Evolutionary conservation across 2,113 vertebrate genomes (phyloP).

Genomic region (Thermophis baileyi): DNA sequence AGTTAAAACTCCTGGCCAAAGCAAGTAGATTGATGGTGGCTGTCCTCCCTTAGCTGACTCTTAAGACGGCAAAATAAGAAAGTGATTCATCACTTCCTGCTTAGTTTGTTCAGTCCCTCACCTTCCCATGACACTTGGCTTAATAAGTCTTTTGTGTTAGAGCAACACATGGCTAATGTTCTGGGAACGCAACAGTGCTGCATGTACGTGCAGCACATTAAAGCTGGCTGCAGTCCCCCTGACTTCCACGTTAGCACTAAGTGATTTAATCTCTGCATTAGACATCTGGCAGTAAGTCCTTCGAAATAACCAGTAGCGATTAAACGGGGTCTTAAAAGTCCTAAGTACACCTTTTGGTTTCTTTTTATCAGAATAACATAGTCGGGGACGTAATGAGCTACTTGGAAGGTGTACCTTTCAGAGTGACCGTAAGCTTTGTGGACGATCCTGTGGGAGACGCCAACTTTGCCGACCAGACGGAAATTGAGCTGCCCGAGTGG

Average conservation of each 20-base stretch:
- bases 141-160: slow-evolving; percentile 14
- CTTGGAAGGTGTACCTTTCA: slow-evolving; percentile 84
- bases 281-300: not conserved
- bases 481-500: slow-evolving; percentile 71
- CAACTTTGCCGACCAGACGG: slow-evolving; percentile 36
- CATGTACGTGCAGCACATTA: not conserved
- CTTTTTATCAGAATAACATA: not conserved
- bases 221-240: slow-evolving; percentile 23
- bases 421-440: slow-evolving; percentile 56
- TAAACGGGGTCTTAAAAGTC: not conserved
- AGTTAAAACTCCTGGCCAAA: not conserved
- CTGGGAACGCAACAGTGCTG: not conserved
- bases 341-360: not conserved
- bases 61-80: not conserved
- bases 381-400: slow-evolving; percentile 59
- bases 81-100: not conserved
- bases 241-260: rapidly evolving
- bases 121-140: rapidly evolving
- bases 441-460: slow-evolving; percentile 49
- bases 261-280: not conserved
- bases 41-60: not conserved
- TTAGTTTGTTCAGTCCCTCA: not conserved
- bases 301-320: rapidly evolving
- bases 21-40: not conserved
- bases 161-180: slow-evolving; percentile 43